Conservation (phyloP, 1,140 invertebrate species). For the Xylocopa sonorina region DNA sequence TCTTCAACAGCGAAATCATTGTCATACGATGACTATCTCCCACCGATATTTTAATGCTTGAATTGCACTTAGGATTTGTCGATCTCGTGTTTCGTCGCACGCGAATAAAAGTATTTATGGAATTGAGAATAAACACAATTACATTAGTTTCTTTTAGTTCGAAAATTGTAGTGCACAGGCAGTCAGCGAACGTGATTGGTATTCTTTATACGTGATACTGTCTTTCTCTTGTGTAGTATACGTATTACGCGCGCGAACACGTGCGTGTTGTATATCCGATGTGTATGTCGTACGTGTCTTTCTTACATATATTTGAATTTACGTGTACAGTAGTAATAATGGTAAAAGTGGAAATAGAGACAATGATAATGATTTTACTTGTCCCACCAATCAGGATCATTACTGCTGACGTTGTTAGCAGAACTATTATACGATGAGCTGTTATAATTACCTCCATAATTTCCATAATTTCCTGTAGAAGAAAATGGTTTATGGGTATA, state of each 20-base stretch:
- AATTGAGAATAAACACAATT: constrained; percentile 61
- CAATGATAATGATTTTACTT: constrained; percentile 70
- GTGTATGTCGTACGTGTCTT: constrained; percentile 73
- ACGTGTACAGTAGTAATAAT: constrained; percentile 80
- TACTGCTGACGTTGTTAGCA: constrained; percentile 74
- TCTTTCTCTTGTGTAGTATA: constrained; percentile 49
- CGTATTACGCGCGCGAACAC: constrained; percentile 56
- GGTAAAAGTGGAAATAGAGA: constrained; percentile 74
- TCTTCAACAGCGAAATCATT: constrained; percentile 55
- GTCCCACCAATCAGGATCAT: constrained; percentile 78
- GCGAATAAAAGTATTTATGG: constrained; percentile 65
- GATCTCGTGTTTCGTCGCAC: constrained; percentile 56
- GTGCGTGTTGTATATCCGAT: constrained; percentile 62
- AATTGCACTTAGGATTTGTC: constrained; percentile 66
- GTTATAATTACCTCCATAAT: constrained; percentile 76
- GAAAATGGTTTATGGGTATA: not conserved
- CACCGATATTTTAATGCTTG: constrained; percentile 26
- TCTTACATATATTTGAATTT: constrained; percentile 81
- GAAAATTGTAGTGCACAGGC: constrained; percentile 62
- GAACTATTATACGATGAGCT: constrained; percentile 77
- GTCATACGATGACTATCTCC: constrained; percentile 2
- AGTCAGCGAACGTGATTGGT: constrained; percentile 65
- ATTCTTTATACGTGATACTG: constrained; percentile 57
- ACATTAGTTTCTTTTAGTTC: constrained; percentile 47
- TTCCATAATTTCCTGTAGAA: constrained; percentile 69